Evolutionary conservation across 2,888 invertebrate species (phyloP).

Genomic region (Troides helena): DNA sequence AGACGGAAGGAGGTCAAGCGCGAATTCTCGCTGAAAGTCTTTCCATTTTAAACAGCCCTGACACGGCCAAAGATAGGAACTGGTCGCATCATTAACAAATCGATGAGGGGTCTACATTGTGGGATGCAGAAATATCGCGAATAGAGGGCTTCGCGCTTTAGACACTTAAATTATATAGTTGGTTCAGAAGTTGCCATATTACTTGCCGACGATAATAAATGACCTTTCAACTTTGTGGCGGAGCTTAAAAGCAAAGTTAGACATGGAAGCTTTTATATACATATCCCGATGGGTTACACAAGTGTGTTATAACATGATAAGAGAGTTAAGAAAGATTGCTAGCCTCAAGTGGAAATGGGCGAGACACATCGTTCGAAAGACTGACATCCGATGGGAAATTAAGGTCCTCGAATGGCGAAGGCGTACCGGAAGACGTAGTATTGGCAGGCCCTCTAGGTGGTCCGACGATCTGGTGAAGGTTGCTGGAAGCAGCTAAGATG

Average conservation of each 20-base stretch:
- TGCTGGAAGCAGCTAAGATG: no score
- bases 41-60: conserved; percentile 27
- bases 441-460: no score
- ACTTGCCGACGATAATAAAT: background rate
- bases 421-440: no score
- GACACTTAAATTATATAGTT: background rate
- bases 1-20: conserved; percentile 29
- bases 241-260: background rate
- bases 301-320: no score
- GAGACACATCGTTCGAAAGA: no score
- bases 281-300: background rate
- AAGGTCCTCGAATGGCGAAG: no score
- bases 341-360: no score
- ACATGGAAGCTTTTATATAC: background rate
- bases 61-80: conserved; percentile 24
- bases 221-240: background rate
- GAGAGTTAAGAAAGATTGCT: background rate
- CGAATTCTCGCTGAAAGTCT: conserved; percentile 20
- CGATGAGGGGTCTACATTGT: background rate
- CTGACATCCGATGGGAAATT: no score
- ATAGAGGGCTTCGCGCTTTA: background rate
- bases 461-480: no score
- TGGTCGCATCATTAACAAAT: conserved; percentile 18
- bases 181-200: background rate
- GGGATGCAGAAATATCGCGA: background rate